Base-by-base conservation (phyloP, 2,888 invertebrate genomes). In the Luffia ferchaultella region DNA sequence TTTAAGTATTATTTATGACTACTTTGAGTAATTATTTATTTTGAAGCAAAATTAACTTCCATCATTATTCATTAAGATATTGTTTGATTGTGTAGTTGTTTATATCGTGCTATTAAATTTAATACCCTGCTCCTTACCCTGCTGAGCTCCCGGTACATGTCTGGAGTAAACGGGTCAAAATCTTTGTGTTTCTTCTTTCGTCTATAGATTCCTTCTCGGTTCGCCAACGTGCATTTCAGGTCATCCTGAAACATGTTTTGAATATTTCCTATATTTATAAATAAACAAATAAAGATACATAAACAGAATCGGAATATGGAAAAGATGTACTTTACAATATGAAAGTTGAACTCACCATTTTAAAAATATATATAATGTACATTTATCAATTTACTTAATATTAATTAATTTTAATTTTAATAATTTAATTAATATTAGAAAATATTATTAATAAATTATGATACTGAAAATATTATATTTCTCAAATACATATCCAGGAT, bases 171-270 rank as follows among this genome's bases (percentile, higher is more conserved):
- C 0, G 92, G 92, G 59, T 93, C 91, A 60, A 92, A 92, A 60
- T 86, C 84, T 48, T 88, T 68, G 17, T 87, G 76, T 51, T 89
- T 86, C 61, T 88, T 89, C 61, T 87, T 88, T 3, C 93, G 76
- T 52, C 91, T 76, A 67, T 92, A 93, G 52, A 93, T 92, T 1
- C 93, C 92, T 68, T 90, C 90, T 58, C 86, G 86, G 59, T 88
- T 72, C 12, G 74, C 65, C 46, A 90, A 60, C 16, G 89, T 87
- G 65, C 90, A 90, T 42, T 76, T 70, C 67, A 90, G 72, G 45
- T 86, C 77, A 16, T 65, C 66, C 86, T 87, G 62, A 44, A 55
- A 54, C 40, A 42, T 45, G 46, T 16, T 17, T 18, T 5, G 2
- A 18, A 43, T 18, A 16, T 44, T 30, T 18, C 12, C 7, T 20